These are phyloP conservation scores for Picus viridis DNA, from an alignment of 2,797 vertebrate genomes.

Conservation along the genomic window DNA sequence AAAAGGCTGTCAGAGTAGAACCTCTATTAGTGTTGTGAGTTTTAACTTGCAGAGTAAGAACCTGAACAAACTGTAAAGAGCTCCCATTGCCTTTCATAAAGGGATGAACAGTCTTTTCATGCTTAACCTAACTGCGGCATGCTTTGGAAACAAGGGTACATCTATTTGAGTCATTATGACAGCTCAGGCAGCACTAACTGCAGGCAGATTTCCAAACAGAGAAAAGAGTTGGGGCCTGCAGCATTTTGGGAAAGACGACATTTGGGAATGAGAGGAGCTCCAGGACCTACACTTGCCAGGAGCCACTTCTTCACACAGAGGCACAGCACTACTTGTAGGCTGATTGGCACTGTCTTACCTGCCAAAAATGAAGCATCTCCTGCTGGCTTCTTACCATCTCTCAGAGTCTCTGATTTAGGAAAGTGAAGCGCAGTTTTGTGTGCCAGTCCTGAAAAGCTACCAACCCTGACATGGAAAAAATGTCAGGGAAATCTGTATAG, in stretches of 20 bases:
- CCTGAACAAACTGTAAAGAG: conserved; percentile 38
- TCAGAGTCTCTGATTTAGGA: conserved; percentile 23
- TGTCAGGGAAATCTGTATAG: conserved; percentile 5
- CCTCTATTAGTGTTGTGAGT: background rate
- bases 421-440: background rate
- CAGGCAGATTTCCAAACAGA: conserved; percentile 35
- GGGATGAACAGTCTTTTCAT: conserved; percentile 19
- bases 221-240: conserved; percentile 10
- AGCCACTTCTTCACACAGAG: background rate
- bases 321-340: background rate
- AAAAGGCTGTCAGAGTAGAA: conserved; percentile 5
- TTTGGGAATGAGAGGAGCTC: background rate
- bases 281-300: background rate
- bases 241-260: conserved; percentile 19
- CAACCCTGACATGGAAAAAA: background rate
- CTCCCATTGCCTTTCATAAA: conserved; percentile 19
- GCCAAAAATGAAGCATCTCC: background rate
- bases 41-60: conserved; percentile 29
- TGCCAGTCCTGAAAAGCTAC: conserved; percentile 53
- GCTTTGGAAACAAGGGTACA: conserved; percentile 40
- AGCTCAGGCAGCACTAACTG: conserved; percentile 26
- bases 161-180: conserved; percentile 21
- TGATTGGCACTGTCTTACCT: background rate
- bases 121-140: background rate
- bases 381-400: conserved; percentile 44